Evolutionary conservation across 1,140 invertebrate genomes (phyloP), one percentile per base, ranked within the genome.

Genomic region (Caenorhabditis remanei): DNA sequence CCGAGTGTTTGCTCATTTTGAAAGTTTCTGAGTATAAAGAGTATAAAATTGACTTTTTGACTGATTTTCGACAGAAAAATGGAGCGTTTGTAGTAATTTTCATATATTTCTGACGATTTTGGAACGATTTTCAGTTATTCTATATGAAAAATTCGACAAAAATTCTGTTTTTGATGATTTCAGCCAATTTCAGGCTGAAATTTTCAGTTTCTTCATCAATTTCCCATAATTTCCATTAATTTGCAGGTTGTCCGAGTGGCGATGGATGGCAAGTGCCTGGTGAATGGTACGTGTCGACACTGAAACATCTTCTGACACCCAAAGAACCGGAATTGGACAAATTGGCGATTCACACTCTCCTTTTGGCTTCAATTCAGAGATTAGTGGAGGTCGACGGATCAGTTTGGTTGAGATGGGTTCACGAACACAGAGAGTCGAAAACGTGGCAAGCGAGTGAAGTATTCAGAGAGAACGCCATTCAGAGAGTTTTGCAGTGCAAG

Each of bases 321-420:
- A 32, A 83, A 24, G 85, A 61, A 16, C 41, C 53, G 11, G 85
- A 75, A 67, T 48, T 86, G 16, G 75, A 87, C 13, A 55, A 50
- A 24, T 50, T 88, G 16, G 56, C 85, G 14, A 58, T 87, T 43
- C 82, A 87, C n/a, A 79, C 87, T 46, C 84, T 89, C 24, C 84
- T 87, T 8, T 21, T 89, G 16, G 84, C 83, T 55, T 88, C 88
- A 32, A 16, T 89, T 14, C 88, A 84, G 1, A 40, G 87, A 41
- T 13, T 88, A 53, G 88, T 88, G n/a, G 87, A 89, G 46, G 84
- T 58, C 11, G 88, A 89, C 21, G 88, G 87, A 21, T 55, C 86
- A 0, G 53, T 89, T 43, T 89, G 88, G 88, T 48, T 88, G 19
- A 32, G 86, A 63, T 85, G 86, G 83, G 50, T 88, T 19, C 83